Base-by-base conservation (phyloP, 2,888 invertebrate species). In the Lasioglossum zephyrum region DNA sequence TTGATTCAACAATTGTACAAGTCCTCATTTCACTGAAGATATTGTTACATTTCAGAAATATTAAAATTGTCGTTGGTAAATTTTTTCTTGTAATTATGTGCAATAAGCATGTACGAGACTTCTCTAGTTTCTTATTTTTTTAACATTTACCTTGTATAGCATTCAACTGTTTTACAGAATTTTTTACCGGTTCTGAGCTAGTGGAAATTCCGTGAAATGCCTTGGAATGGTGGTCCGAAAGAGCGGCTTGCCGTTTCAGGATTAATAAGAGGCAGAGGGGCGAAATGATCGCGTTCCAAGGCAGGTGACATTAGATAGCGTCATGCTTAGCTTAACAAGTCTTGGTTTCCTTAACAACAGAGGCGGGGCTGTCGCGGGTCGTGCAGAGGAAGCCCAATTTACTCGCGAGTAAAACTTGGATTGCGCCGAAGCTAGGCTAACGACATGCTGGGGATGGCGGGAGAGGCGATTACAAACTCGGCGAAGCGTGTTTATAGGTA, bases 391-490 rank as follows among this genome's bases (percentile, higher is more conserved):
- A 63, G 63, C 63, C 63, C 63, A 63, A 63, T 63, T 63, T 63
- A 63, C 63, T 31, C 63, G 63, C 63, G 63, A 63, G 63, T 63
- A 63, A 63, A 63, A 63, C 63, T 63, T 63, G 63, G 63, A 63
- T 63, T 63, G 63, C 63, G 31, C 63, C 63, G 63, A 63, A 31
- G 63, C 63, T 16, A 9, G 36, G 18, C 9, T 36, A 36, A 36
- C 66, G 66, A 36, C 36, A 18, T 36, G 66, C 66, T 3, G 66
- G 31, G 31, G 66, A 66, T 39, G 66, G 31, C 36, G 36, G 22
- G 18, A 18, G 36, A 36, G 66, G 66, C 66, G 66, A 66, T 66
- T 66, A 66, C 66, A 18, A 66, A 66, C 66, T 39, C 66, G 66
- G 9, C 66, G 66, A 39, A 36, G 36, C 66, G 66, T 36, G 66